Conservation (phyloP, 2,113 vertebrate genomes). For the Copsychus sechellarum region DNA sequence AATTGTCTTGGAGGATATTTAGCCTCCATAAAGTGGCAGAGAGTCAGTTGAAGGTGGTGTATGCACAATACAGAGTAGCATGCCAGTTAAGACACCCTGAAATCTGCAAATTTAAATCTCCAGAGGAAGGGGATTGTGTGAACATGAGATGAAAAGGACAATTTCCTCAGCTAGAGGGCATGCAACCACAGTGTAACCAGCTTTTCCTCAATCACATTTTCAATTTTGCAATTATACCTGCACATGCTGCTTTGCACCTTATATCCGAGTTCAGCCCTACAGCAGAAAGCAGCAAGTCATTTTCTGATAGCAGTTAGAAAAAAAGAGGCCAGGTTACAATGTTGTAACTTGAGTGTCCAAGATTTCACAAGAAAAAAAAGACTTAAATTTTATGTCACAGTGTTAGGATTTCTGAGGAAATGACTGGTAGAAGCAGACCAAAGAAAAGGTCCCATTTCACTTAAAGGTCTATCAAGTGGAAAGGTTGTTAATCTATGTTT, state of each 20-base stretch:
- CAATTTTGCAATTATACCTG: background rate
- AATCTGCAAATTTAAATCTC: background rate
- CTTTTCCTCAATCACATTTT: background rate
- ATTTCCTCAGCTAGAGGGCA: constrained; percentile 6
- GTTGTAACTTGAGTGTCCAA: background rate
- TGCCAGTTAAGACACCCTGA: background rate
- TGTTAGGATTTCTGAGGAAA: background rate
- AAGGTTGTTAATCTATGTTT: background rate
- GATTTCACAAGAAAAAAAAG: background rate
- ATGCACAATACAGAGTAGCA: background rate
- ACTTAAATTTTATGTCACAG: background rate
- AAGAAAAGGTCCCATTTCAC: background rate
- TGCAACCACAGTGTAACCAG: background rate
- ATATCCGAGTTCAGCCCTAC: background rate
- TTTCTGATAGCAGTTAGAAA: background rate
- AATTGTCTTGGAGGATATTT: background rate
- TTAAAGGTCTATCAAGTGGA: background rate
- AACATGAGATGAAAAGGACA: background rate
- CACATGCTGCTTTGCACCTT: background rate
- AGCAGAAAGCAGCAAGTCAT: background rate
- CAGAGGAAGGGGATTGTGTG: background rate
- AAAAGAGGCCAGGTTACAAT: background rate
- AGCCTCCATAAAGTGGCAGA: background rate
- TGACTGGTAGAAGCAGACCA: background rate
- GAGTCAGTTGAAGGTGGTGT: background rate